phyloP scores from a whole-genome alignment of 2,888 invertebrate genomes.

The Neuroscelio doddi region DNA sequence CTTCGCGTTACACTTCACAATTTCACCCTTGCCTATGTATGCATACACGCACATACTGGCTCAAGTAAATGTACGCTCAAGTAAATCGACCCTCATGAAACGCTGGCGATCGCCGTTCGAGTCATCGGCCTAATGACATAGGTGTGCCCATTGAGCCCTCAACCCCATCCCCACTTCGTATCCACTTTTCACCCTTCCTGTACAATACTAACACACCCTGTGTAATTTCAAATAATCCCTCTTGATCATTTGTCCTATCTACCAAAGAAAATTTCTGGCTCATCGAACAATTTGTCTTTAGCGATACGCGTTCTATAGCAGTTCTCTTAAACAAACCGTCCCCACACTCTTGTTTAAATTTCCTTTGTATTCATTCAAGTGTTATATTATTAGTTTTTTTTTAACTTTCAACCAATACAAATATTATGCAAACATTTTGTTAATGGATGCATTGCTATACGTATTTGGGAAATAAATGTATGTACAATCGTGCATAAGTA shows the following conservation, averaged over 20 bases:
- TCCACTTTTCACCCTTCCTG: conserved; percentile 44
- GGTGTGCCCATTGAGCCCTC: conserved; percentile 54
- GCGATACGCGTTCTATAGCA: conserved; percentile 8
- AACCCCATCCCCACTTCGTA: conserved; percentile 37
- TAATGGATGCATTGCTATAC: too few relatives aligned
- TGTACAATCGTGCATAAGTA: too few relatives aligned
- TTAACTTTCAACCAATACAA: too few relatives aligned
- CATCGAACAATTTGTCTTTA: conserved; percentile 31
- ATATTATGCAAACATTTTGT: too few relatives aligned
- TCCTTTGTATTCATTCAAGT: too few relatives aligned
- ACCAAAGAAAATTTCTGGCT: conserved; percentile 29
- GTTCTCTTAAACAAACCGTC: too few relatives aligned
- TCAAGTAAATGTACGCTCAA: conserved; percentile 45
- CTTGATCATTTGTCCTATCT: conserved; percentile 34
- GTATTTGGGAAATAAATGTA: too few relatives aligned
- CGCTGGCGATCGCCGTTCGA: conserved; percentile 56
- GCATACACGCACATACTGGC: conserved; percentile 21
- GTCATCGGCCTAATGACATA: conserved; percentile 63
- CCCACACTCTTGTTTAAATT: too few relatives aligned
- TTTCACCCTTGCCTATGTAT: conserved; percentile 17
- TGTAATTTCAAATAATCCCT: conserved; percentile 49
- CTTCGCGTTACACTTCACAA: conserved; percentile 41
- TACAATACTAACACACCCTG: conserved; percentile 29
- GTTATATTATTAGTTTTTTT: too few relatives aligned
- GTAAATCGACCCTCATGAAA: conserved; percentile 52